phyloP scores from a whole-genome alignment of 2,113 vertebrate genomes.

The Siphamia tubifer region DNA sequence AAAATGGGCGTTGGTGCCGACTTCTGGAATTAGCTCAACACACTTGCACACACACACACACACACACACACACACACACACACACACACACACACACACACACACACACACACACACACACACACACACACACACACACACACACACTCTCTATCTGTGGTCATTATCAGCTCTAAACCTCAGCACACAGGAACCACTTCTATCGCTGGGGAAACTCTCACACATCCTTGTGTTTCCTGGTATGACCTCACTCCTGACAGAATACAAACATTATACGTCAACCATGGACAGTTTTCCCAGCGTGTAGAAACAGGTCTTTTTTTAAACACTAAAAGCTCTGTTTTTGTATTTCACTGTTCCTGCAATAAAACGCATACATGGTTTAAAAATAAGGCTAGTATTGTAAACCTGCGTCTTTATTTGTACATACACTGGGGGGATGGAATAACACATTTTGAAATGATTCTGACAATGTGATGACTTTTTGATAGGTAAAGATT shows the following conservation, averaged over 20 bases:
- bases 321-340: not conserved
- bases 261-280: slow-evolving; percentile 37
- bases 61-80: no score
- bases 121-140: no score
- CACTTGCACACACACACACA: not conserved
- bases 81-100: no score
- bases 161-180: slow-evolving; percentile 48
- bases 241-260: slow-evolving; percentile 54
- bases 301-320: not conserved
- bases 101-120: no score
- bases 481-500: no score
- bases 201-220: slow-evolving; percentile 39
- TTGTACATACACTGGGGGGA: no score
- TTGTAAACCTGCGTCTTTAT: not conserved
- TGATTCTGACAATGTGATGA: no score
- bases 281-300: slow-evolving; percentile 23
- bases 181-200: slow-evolving; percentile 38
- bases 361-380: not conserved
- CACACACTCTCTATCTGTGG: not conserved
- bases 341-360: not conserved
- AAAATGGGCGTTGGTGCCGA: slow-evolving; percentile 34
- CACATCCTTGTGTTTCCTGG: slow-evolving; percentile 48
- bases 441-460: no score
- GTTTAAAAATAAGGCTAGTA: not conserved
- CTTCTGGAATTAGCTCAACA: slow-evolving; percentile 40